These are phyloP conservation scores for Priapulus caudatus DNA, from an alignment of 2,888 invertebrate genomes.

Conservation along the genomic window DNA sequence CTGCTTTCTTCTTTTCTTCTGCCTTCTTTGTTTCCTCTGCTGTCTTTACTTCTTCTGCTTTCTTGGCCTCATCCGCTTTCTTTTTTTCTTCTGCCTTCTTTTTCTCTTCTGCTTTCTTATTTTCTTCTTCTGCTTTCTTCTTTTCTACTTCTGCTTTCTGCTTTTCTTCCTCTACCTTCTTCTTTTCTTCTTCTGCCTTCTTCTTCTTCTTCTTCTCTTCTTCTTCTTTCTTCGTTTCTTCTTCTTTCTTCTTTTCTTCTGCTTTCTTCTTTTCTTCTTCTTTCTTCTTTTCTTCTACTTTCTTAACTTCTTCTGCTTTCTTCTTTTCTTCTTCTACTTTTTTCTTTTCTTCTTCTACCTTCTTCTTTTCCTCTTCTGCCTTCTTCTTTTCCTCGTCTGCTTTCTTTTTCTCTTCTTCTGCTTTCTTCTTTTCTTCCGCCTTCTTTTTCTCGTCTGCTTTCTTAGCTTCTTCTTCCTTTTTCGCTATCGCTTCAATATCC, in stretches of 20 bases:
- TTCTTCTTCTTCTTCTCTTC: slow-evolving; percentile 1
- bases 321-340: background rate
- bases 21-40: slow-evolving; percentile 1
- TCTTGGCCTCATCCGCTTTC: background rate
- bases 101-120: background rate
- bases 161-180: background rate
- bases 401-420: background rate
- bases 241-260: slow-evolving; percentile 1
- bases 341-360: background rate
- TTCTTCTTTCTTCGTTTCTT: background rate
- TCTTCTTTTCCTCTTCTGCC: background rate
- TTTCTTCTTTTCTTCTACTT: background rate
- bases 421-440: background rate
- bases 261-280: background rate
- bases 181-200: background rate
- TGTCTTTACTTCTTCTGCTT: background rate
- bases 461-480: slow-evolving; percentile 9
- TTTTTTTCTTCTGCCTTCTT: background rate
- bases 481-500: slow-evolving; percentile 16
- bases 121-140: no score
- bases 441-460: background rate
- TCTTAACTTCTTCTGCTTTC: background rate
- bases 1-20: slow-evolving; percentile 1
- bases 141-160: background rate
- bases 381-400: background rate